Evolutionary conservation across 1,140 invertebrate species (phyloP), one percentile per base, ranked within the genome.

Genomic region (Penaeus japonicus): DNA sequence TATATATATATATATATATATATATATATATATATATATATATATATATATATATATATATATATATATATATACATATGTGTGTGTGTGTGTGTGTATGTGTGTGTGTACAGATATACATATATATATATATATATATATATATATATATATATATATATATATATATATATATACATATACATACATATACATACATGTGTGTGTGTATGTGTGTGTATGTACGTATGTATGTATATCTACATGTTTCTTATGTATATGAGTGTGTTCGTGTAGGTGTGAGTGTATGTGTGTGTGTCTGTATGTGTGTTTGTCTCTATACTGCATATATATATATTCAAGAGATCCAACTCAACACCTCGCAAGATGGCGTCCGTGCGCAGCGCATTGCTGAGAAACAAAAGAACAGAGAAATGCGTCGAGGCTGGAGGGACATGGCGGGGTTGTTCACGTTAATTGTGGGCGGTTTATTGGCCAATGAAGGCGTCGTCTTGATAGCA

Each of bases 81-180:
- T 27, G 10, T 30, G 5, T 27, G 2, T 27, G n/a, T 27, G n/a
- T 70, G 12, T n/a, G n/a, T 70, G 2, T 17, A 54, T 81, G 55
- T 81, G 55, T 47, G 22, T 81, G 55, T 81, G 30, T 81, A 54
- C 54, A 54, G 54, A 81, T 81, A 81, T 81, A 81, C 54, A 81
- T 81, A 81, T 81, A 81, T 81, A 81, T 81, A 81, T 81, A 81
- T 81, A 81, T 81, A 81, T 54, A 81, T 81, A 81, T 81, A 81
- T 81, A 81, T 81, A 81, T 81, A 81, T 81, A 81, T 81, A 81
- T 81, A 81, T 81, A 81, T 81, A 81, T 81, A 81, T 81, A 81
- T 81, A 81, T 81, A 81, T 81, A 54, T 81, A 54, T 81, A 54
- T 81, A 54, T 81, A 54, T 81, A 54, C 24, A 54, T 81, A 57